Evolutionary conservation across 1,140 invertebrate species (phyloP).

Genomic region (Cydia strobilella): DNA sequence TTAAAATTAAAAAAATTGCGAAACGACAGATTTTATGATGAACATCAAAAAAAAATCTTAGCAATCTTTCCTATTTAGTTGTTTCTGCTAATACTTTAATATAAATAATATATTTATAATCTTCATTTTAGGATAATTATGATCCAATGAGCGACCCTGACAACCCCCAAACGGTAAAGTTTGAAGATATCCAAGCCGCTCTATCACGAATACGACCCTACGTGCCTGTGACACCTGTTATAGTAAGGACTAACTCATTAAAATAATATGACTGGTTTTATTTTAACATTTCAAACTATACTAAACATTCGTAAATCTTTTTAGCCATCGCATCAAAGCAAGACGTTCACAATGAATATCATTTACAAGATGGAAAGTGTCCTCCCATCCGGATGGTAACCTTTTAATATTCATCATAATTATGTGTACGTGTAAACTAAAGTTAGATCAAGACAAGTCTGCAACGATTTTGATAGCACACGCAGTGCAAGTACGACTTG

Average conservation of each 20-base stretch:
- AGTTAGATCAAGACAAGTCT: too few relatives aligned
- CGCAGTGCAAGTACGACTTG: too few relatives aligned
- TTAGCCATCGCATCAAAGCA: conserved; percentile 56
- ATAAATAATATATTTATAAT: neutral
- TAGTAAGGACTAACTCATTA: conserved; percentile 43
- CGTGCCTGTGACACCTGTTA: conserved; percentile 53
- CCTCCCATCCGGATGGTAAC: conserved; percentile 62
- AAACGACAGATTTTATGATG: too few relatives aligned
- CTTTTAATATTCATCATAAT: neutral
- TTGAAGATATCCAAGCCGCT: conserved; percentile 56
- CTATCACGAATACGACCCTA: conserved; percentile 42
- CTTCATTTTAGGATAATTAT: conserved; percentile 59
- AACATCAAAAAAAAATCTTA: too few relatives aligned
- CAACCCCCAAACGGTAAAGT: conserved; percentile 55
- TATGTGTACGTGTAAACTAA: neutral
- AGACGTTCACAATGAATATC: conserved; percentile 56
- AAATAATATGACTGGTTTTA: neutral
- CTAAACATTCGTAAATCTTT: conserved; percentile 35
- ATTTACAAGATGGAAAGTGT: conserved; percentile 63
- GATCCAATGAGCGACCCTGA: conserved; percentile 66
- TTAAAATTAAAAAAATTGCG: too few relatives aligned
- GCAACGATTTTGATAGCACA: too few relatives aligned
- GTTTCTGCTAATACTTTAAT: neutral
- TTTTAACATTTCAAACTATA: conserved; percentile 6
- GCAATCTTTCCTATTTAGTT: neutral